Evolutionary conservation across 2,888 invertebrate genomes (phyloP), one percentile per base, ranked within the genome.

Genomic region (Heliconius cydno): DNA sequence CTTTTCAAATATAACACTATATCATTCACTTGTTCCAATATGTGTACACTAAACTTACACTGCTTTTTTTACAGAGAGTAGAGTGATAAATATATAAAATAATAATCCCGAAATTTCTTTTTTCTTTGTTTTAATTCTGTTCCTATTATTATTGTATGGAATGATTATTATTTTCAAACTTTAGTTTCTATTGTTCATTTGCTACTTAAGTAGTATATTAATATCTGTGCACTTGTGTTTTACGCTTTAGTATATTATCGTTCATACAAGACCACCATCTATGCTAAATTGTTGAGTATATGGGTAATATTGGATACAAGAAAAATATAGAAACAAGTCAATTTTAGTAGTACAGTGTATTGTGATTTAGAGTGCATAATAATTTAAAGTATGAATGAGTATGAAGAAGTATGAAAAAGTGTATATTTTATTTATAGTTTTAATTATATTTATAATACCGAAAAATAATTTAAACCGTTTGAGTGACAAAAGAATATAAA

Each of bases 151-250:
- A 22, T 52, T 52, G 19, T 52, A 22, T 52, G 52, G 22, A 52
- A 22, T 52, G 22, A 22, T 22, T 52, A 22, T 60, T 12, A n/a
- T 60, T 60, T 60, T n/a, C 60, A 0, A 60, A 60, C 12, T 41
- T 70, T 38, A 25, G 7, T 41, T 70, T n/a, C 41, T 41, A 41
- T 41, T 13, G 68, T 41, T 38, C 68, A 70, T n/a, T 41, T 41
- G 41, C 25, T 38, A 68, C 68, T 70, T 70, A 22, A 67, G 34
- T 68, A n/a, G 38, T n/a, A 22, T 68, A 68, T n/a, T 38, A 68
- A 12, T 68, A 38, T 65, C 65, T 65, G 65, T 5, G 28, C 65
- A 65, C 65, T 65, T 60, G n/a, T 60, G 10, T 9, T 52, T 52
- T 52, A 52, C 22, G 9, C 22, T 52, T 19, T 52, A 19, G 22